Evolutionary conservation across 2,888 invertebrate genomes (phyloP).

Genomic region (Hipparchia sbordonii): DNA sequence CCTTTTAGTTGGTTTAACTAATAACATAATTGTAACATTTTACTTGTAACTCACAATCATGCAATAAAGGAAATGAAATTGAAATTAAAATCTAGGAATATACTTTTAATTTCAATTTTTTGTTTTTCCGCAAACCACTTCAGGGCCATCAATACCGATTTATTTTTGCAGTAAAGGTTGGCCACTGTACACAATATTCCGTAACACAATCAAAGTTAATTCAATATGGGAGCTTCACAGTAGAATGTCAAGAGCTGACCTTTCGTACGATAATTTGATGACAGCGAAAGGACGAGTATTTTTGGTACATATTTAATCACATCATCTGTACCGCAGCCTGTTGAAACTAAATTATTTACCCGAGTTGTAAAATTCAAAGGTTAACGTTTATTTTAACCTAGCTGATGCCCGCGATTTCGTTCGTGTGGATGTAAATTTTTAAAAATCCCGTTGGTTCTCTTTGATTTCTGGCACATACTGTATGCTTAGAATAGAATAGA

Average conservation of each 20-base stretch:
- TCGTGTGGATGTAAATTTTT: neutral
- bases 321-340: conserved; percentile 30
- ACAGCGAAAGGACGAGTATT: conserved; percentile 43
- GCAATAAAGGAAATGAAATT: no score
- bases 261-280: conserved; percentile 44
- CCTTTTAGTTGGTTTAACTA: no score
- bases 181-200: neutral
- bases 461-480: no score
- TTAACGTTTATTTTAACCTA: conserved; percentile 9
- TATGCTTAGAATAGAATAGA: no score
- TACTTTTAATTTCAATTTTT: neutral
- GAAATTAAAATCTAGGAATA: no score
- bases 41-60: no score
- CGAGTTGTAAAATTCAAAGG: conserved; percentile 19
- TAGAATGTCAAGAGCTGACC: conserved; percentile 49
- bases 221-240: conserved; percentile 30
- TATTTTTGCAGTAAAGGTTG: neutral
- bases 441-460: no score
- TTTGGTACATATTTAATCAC: conserved; percentile 36
- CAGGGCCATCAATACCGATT: neutral
- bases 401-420: no score
- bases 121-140: neutral
- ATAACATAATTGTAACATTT: no score
- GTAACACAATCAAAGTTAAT: conserved; percentile 29
- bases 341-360: conserved; percentile 34